phyloP scores from a whole-genome alignment of 2,113 vertebrate genomes.

The Paraplagusia blochii region DNA sequence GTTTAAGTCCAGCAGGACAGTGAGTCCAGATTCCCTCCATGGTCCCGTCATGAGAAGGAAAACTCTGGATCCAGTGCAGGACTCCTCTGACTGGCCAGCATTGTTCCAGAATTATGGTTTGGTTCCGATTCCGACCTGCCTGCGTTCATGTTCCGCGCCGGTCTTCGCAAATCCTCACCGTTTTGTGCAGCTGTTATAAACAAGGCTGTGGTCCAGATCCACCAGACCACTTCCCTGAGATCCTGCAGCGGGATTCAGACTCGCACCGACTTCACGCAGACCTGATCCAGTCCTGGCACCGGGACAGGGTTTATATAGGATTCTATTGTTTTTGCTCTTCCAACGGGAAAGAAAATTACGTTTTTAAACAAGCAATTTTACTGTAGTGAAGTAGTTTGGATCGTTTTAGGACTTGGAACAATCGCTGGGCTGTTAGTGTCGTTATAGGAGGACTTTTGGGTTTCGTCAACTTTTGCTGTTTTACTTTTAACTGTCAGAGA shows the following conservation, averaged over 20 bases:
- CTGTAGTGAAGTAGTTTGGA: too few relatives aligned
- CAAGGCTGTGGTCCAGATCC: conserved; percentile 44
- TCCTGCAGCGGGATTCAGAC: conserved; percentile 7
- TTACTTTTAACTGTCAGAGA: too few relatives aligned
- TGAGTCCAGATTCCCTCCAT: conserved; percentile 13
- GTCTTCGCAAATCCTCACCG: conserved; percentile 10
- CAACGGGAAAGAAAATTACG: too few relatives aligned
- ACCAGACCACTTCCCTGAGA: conserved; percentile 34
- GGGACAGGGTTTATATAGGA: too few relatives aligned
- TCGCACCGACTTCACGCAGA: neutral
- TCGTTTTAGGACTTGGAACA: too few relatives aligned
- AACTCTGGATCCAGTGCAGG: conserved; percentile 29
- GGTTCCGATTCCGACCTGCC: conserved; percentile 13
- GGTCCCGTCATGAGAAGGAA: conserved; percentile 5
- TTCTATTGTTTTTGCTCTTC: too few relatives aligned
- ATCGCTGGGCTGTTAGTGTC: too few relatives aligned
- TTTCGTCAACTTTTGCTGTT: too few relatives aligned
- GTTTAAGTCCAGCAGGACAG: conserved; percentile 4
- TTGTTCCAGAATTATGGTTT: conserved; percentile 1
- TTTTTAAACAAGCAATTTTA: too few relatives aligned
- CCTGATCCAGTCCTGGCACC: too few relatives aligned
- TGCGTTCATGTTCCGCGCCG: conserved; percentile 13
- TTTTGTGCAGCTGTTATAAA: conserved; percentile 52
- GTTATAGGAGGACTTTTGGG: too few relatives aligned
- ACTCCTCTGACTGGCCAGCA: conserved; percentile 30